These are phyloP conservation scores for Chesias legatella DNA, from an alignment of 2,888 invertebrate species.

Conservation along the genomic window DNA sequence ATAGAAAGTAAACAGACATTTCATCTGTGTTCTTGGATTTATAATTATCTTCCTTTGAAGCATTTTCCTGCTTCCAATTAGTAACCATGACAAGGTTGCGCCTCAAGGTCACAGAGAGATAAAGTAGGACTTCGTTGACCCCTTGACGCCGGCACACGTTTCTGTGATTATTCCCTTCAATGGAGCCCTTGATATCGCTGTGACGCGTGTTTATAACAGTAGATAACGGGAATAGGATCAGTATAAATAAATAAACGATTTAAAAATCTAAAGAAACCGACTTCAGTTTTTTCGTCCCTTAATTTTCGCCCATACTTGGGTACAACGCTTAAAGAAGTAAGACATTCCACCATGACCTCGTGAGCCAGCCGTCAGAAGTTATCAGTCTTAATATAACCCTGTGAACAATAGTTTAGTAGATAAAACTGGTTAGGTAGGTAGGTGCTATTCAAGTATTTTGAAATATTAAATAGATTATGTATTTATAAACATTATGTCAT, in stretches of 20 bases:
- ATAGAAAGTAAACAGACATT: not conserved
- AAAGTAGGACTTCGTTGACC: conserved; percentile 13
- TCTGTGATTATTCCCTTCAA: conserved; percentile 17
- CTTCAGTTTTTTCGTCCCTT: no score
- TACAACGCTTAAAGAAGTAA: no score
- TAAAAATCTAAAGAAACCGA: no score
- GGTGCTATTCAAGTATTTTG: no score
- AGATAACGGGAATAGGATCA: no score
- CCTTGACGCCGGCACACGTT: not conserved
- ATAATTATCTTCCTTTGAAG: not conserved
- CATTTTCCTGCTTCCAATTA: conserved; percentile 12
- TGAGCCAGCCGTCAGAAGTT: conserved; percentile 12
- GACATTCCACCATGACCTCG: no score
- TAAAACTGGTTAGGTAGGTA: conserved; percentile 32
- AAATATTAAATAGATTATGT: no score
- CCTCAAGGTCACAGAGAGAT: conserved; percentile 29
- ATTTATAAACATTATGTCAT: no score
- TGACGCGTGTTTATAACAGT: no score
- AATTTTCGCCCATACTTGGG: no score
- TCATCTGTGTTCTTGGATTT: not conserved
- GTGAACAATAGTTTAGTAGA: conserved; percentile 26
- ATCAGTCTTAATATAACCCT: conserved; percentile 27
- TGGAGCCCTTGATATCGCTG: conserved; percentile 4
- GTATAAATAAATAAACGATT: no score
- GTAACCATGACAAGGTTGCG: conserved; percentile 26